These are phyloP conservation scores for Eumacrocentrus americanus DNA, from an alignment of 2,888 invertebrate genomes.

Conservation along the genomic window DNA sequence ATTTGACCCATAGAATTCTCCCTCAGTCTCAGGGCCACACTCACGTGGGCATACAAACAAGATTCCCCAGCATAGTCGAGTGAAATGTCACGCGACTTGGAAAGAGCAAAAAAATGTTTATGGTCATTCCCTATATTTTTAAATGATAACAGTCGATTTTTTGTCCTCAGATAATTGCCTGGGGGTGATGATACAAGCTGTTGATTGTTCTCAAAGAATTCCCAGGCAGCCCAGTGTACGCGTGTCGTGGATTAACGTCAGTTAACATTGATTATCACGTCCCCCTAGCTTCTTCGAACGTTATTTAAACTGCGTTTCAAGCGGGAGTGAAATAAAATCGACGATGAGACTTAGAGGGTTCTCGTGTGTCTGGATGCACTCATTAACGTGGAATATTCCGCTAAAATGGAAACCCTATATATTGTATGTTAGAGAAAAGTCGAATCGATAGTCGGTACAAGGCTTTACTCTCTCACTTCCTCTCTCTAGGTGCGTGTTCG, in stretches of 20 bases:
- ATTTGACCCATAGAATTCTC: constrained; percentile 45
- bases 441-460: constrained; percentile 15
- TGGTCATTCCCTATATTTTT: neutral
- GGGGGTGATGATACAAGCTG: too few species aligned
- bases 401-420: constrained; percentile 17
- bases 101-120: neutral
- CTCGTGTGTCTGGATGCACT: neutral
- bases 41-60: constrained; percentile 11
- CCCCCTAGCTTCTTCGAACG: too few species aligned
- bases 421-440: neutral
- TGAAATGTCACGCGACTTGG: constrained; percentile 3
- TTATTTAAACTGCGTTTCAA: too few species aligned
- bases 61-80: neutral
- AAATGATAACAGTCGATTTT: too few species aligned
- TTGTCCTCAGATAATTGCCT: too few species aligned
- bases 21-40: constrained; percentile 32
- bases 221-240: neutral
- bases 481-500: too few species aligned
- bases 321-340: too few species aligned
- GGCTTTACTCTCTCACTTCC: neutral
- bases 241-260: too few species aligned
- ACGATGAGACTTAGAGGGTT: neutral
- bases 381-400: too few species aligned
- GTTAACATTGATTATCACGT: too few species aligned
- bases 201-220: neutral